Conservation (phyloP, 1,140 invertebrate species). For the Papilio polyxenes region DNA sequence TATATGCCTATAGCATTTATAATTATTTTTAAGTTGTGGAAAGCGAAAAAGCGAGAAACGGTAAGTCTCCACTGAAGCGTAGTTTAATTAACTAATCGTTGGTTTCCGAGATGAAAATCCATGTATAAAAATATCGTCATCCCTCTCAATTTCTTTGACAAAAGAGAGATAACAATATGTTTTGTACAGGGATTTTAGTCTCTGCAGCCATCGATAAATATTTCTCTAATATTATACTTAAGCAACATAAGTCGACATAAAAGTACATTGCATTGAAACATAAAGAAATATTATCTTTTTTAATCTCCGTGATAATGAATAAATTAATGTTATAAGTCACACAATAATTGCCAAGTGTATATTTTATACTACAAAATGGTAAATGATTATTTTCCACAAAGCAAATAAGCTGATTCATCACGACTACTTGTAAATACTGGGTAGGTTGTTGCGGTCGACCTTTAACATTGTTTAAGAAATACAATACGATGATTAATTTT, state of each 20-base stretch:
- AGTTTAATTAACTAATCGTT: too few relatives aligned
- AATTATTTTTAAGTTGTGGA: too few relatives aligned
- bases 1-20: not conserved
- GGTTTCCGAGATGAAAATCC: too few relatives aligned
- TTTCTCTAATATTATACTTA: too few relatives aligned
- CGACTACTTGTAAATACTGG: not conserved
- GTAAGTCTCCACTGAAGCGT: too few relatives aligned
- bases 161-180: too few relatives aligned
- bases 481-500: not conserved
- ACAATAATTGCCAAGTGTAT: not conserved
- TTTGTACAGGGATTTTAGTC: too few relatives aligned
- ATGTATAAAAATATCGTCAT: too few relatives aligned
- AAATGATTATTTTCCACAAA: conserved; percentile 1
- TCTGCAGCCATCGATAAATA: too few relatives aligned
- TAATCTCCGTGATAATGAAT: not conserved
- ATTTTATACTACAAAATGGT: not conserved
- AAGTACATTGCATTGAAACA: not conserved
- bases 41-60: too few relatives aligned
- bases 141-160: too few relatives aligned
- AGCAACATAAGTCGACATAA: too few relatives aligned
- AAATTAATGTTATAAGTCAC: not conserved
- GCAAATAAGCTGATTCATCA: not conserved
- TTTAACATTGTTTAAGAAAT: not conserved
- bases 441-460: not conserved
- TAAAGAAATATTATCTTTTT: not conserved